Conservation (phyloP, 2,113 vertebrate species). For the Calidris pugnax region DNA sequence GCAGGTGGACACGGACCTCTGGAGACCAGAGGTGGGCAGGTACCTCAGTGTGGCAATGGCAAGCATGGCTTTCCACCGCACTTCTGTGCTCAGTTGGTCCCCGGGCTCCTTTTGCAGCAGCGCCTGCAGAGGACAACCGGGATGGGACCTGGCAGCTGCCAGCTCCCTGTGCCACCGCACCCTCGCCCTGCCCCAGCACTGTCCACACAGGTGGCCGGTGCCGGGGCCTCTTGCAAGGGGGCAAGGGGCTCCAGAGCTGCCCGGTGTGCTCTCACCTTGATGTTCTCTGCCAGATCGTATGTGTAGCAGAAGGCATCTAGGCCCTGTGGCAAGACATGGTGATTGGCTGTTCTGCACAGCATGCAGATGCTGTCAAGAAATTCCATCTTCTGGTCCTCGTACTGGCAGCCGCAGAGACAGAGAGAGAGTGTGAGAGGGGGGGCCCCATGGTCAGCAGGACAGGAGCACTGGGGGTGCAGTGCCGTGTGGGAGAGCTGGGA, state of each 20-base stretch:
- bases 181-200: neutral
- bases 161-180: neutral
- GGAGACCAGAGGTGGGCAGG: neutral
- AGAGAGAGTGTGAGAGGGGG: neutral
- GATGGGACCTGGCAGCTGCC: neutral
- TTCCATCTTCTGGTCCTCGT: neutral
- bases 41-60: too few species aligned
- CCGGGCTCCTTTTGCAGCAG: neutral
- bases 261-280: neutral
- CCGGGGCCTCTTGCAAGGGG: neutral
- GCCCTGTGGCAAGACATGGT: neutral
- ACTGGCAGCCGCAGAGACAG: neutral
- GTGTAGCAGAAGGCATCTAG: neutral
- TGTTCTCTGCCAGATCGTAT: neutral
- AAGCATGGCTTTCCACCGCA: too few species aligned
- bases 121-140: neutral
- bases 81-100: too few species aligned
- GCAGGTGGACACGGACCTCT: too few species aligned
- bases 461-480: neutral
- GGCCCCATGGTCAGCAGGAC: neutral
- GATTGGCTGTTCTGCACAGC: neutral
- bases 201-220: neutral
- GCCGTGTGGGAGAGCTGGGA: neutral
- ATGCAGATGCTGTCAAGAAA: neutral
- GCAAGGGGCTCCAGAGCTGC: neutral